Evolutionary conservation across 1,140 invertebrate species (phyloP).

Genomic region (Phymastichus coffea): DNA sequence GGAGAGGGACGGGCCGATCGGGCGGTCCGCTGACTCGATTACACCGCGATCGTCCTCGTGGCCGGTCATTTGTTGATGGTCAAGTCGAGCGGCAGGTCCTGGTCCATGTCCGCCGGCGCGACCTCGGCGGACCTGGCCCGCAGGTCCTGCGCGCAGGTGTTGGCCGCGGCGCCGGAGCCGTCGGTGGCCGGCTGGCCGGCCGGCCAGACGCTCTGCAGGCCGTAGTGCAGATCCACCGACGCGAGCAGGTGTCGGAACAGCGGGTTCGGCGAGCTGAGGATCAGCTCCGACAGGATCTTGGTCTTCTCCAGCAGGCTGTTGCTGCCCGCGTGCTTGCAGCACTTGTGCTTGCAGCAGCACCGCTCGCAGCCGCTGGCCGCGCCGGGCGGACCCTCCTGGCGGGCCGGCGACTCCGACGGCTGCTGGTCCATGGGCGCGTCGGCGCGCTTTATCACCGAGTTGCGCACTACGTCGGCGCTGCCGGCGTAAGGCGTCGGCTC

Average conservation of each 20-base stretch:
- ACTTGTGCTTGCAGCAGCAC: conserved; percentile 51
- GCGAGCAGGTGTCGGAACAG: conserved; percentile 48
- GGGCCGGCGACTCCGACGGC: background rate
- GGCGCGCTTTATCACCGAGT: conserved; percentile 51
- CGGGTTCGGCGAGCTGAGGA: conserved; percentile 50
- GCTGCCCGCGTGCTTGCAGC: conserved; percentile 48
- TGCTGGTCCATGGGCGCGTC: conserved; percentile 24
- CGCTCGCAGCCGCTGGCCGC: background rate
- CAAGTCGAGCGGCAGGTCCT: conserved; percentile 52
- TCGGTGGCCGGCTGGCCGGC: background rate
- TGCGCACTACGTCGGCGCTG: conserved; percentile 12
- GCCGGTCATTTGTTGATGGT: conserved; percentile 53
- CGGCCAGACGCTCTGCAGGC: conserved; percentile 10
- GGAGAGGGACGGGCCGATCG: no score
- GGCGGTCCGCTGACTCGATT: no score
- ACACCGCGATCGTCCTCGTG: no score
- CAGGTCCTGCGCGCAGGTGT: conserved; percentile 47
- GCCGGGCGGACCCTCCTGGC: background rate
- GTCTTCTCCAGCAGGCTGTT: conserved; percentile 45
- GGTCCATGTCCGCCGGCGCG: conserved; percentile 48
- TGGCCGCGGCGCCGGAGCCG: background rate
- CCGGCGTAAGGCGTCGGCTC: conserved; percentile 27
- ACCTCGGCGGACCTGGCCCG: conserved; percentile 42
- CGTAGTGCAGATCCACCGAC: conserved; percentile 42
- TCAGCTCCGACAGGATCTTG: conserved; percentile 51